These are phyloP conservation scores for Sialia sialis DNA, from an alignment of 2,113 vertebrate species.

Conservation along the genomic window DNA sequence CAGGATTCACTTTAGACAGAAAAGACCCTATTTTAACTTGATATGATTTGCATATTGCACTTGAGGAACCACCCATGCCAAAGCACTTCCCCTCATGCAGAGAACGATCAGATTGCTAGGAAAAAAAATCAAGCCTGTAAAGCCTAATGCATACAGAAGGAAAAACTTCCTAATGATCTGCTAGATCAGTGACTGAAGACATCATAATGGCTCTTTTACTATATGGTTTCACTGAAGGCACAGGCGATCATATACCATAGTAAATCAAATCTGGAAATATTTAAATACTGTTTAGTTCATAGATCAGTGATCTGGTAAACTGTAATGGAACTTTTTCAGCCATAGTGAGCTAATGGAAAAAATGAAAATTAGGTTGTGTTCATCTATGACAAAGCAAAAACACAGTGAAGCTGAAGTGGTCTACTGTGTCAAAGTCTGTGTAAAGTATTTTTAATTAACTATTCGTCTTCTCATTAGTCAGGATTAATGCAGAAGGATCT, in stretches of 20 bases:
- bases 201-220: constrained; percentile 29
- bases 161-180: constrained; percentile 42
- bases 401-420: not conserved
- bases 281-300: constrained; percentile 60
- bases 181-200: constrained; percentile 47
- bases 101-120: not conserved
- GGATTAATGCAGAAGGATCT: constrained; percentile 55
- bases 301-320: constrained; percentile 60
- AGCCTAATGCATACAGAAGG: not conserved
- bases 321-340: constrained; percentile 49
- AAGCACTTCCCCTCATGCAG: not conserved
- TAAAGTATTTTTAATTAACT: constrained; percentile 49
- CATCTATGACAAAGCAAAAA: constrained; percentile 16
- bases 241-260: constrained; percentile 2
- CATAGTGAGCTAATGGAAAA: constrained; percentile 37
- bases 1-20: not conserved
- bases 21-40: not conserved
- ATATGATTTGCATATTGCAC: not conserved
- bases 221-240: constrained; percentile 17
- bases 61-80: not conserved
- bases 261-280: constrained; percentile 60
- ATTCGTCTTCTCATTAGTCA: constrained; percentile 42
- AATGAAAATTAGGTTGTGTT: constrained; percentile 32
- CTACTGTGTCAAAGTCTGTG: not conserved
- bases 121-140: not conserved